Conservation (phyloP, 30 jellyfish, hydroid and myxozoan genomes). For the Catostylus mosaicus region DNA sequence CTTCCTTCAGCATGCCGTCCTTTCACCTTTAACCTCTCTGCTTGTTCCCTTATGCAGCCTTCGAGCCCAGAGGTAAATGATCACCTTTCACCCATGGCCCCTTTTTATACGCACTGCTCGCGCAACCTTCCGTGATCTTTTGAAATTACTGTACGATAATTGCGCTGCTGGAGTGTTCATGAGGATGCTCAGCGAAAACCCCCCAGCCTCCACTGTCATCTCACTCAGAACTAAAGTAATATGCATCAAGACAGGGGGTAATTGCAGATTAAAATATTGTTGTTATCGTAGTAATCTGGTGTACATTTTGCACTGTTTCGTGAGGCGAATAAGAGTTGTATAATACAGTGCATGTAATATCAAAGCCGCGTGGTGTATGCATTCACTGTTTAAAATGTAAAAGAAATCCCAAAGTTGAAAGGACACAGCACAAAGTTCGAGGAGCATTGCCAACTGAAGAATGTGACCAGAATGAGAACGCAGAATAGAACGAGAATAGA, state of each 20-base stretch:
- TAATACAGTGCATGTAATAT: too few species aligned
- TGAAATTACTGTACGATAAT: slow-evolving; percentile 1
- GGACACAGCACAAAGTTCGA: too few species aligned
- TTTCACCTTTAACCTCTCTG: neutral
- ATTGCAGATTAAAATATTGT: neutral
- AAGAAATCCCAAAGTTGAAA: too few species aligned
- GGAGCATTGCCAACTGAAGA: too few species aligned
- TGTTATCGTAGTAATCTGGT: too few species aligned
- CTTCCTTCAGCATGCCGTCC: slow-evolving; percentile 3
- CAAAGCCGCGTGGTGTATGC: too few species aligned
- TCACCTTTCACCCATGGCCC: slow-evolving; percentile 62
- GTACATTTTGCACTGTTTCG: too few species aligned
- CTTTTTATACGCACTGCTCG: slow-evolving; percentile 15
- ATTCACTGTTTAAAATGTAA: too few species aligned
- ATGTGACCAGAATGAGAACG: too few species aligned
- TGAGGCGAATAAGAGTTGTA: too few species aligned
- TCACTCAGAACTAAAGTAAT: neutral
- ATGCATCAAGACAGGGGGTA: slow-evolving; percentile 5
- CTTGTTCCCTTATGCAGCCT: neutral
- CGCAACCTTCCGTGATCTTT: slow-evolving; percentile 28
- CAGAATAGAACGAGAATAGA: too few species aligned
- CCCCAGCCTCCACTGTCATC: neutral
- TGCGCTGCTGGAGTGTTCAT: neutral
- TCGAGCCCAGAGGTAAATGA: neutral
- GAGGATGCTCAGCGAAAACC: neutral